Evolutionary conservation across 2,888 invertebrate species (phyloP).

Genomic region (Ochropacha duplaris): DNA sequence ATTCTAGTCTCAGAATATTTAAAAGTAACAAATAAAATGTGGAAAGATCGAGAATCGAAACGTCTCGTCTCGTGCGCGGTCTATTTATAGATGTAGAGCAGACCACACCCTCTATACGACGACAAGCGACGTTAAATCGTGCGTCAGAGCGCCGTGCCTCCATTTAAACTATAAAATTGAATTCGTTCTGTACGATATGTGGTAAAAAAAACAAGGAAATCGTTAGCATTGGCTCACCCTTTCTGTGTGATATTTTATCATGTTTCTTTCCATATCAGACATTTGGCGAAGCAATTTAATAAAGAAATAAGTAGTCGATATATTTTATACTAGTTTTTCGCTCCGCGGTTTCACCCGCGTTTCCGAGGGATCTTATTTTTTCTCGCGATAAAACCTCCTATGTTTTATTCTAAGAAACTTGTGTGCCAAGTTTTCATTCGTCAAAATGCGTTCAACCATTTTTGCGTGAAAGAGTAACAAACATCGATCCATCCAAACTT

Average conservation of each 20-base stretch:
- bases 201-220: neutral
- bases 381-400: too few species aligned
- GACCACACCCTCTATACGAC: neutral
- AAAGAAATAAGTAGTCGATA: too few species aligned
- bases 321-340: too few species aligned
- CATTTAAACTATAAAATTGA: conserved; percentile 7
- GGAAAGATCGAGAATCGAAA: neutral
- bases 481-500: too few species aligned
- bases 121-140: neutral
- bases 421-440: too few species aligned
- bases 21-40: neutral
- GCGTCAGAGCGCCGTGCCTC: neutral
- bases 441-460: too few species aligned
- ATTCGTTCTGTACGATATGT: neutral
- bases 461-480: too few species aligned
- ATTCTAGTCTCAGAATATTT: neutral
- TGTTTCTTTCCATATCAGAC: neutral
- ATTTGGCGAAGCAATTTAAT: neutral
- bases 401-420: too few species aligned
- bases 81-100: neutral
- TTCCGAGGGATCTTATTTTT: too few species aligned
- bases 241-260: neutral
- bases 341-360: too few species aligned
- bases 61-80: neutral
- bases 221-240: neutral